Conservation (phyloP, 2,888 invertebrate species). For the Gisinianus flammeolus region DNA sequence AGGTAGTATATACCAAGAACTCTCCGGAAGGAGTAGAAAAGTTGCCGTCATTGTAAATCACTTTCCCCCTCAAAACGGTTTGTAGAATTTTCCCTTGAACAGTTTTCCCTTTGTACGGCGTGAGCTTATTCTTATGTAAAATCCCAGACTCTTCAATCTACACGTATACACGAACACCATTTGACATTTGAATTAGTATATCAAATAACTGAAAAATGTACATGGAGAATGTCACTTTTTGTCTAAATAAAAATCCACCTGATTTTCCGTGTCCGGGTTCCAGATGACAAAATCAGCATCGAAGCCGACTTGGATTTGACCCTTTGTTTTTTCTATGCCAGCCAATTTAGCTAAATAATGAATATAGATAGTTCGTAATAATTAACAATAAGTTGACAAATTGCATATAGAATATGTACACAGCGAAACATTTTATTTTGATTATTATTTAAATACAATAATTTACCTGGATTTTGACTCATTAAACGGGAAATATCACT, state of each 20-base stretch:
- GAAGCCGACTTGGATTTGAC: slow-evolving; percentile 68
- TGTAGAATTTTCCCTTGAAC: slow-evolving; percentile 70
- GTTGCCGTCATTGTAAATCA: slow-evolving; percentile 66
- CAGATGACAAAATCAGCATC: slow-evolving; percentile 78
- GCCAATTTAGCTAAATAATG: no score
- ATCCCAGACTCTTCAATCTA: slow-evolving; percentile 65
- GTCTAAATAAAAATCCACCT: slow-evolving; percentile 63
- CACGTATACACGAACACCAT: slow-evolving; percentile 29
- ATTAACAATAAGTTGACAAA: no score
- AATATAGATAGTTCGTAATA: no score
- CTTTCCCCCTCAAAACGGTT: slow-evolving; percentile 71
- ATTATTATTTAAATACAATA: no score
- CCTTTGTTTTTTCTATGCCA: slow-evolving; percentile 69
- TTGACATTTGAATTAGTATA: not conserved
- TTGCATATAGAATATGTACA: no score
- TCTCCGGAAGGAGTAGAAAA: slow-evolving; percentile 64
- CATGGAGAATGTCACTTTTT: not conserved
- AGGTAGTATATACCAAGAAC: no score
- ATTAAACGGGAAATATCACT: slow-evolving; percentile 68
- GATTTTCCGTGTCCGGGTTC: slow-evolving; percentile 70
- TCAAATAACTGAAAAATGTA: not conserved
- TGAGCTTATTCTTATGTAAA: slow-evolving; percentile 67
- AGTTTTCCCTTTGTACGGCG: slow-evolving; percentile 70
- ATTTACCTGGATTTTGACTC: slow-evolving; percentile 68
- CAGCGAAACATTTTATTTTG: no score